Percentiles rank a stretch among this genome's conserved stretches.
phyloP scores from a whole-genome alignment of 2,888 invertebrate genomes.

The Megamerina dolium region DNA sequence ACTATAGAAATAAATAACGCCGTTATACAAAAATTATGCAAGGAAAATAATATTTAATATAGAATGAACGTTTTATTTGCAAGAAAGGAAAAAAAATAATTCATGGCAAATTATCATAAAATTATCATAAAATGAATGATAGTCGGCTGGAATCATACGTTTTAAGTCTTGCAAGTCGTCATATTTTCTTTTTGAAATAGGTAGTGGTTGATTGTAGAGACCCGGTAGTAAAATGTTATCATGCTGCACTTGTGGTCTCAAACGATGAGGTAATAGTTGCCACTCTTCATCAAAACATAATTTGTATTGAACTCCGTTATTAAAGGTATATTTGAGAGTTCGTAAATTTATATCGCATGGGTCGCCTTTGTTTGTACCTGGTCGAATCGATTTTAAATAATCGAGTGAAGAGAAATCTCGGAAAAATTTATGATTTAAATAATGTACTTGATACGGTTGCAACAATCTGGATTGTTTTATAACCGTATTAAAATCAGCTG shows the following conservation, averaged over 20 bases:
- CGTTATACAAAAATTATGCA: too few species aligned
- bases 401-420: conserved; percentile 13
- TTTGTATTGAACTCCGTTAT: conserved; percentile 11
- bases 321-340: conserved; percentile 11
- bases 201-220: conserved; percentile 16
- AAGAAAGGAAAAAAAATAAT: too few species aligned
- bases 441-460: conserved; percentile 10
- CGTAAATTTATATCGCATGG: conserved; percentile 10
- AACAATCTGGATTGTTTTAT: conserved; percentile 14
- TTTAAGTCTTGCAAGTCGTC: conserved; percentile 15
- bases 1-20: too few species aligned
- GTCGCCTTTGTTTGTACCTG: conserved; percentile 11
- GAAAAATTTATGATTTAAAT: conserved; percentile 12
- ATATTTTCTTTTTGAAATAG: conserved; percentile 17
- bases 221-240: conserved; percentile 13
- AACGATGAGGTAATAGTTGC: conserved; percentile 11
- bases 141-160: too few species aligned
- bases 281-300: conserved; percentile 15
- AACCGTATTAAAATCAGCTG: conserved; percentile 10
- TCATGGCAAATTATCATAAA: conserved; percentile 9
- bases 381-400: conserved; percentile 15
- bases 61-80: too few species aligned
- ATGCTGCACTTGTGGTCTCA: conserved; percentile 14
- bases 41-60: too few species aligned
- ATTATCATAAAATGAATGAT: too few species aligned